Evolutionary conservation across 1,140 invertebrate species (phyloP).

Genomic region (Drosophila mojavensis): DNA sequence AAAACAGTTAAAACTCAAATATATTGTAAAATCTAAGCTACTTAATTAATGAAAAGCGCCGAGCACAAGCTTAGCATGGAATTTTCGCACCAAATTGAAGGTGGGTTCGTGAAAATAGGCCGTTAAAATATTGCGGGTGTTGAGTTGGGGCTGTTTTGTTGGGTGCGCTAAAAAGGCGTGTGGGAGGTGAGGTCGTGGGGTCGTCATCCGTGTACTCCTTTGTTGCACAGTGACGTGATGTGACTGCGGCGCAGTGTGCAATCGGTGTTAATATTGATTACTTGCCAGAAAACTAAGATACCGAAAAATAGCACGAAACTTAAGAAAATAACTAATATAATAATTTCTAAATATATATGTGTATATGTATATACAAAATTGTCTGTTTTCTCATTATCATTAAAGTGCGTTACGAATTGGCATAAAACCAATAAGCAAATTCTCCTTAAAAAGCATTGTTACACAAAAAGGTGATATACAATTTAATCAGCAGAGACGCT

Average conservation of each 20-base stretch:
- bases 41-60: slow-evolving; percentile 12
- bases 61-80: slow-evolving; percentile 47
- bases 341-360: not conserved
- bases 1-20: slow-evolving; percentile 12
- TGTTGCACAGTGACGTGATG: slow-evolving; percentile 73
- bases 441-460: not conserved
- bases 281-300: slow-evolving; percentile 68
- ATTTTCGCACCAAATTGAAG: slow-evolving; percentile 67
- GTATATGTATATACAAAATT: not conserved
- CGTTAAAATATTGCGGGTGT: slow-evolving; percentile 16
- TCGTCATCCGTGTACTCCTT: slow-evolving; percentile 49
- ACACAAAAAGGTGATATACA: slow-evolving; percentile 32
- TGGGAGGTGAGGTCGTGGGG: slow-evolving; percentile 28
- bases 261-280: slow-evolving; percentile 72
- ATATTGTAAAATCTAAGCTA: not conserved
- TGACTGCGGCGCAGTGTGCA: slow-evolving; percentile 70
- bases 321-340: slow-evolving; percentile 15
- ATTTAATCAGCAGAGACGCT: slow-evolving; percentile 51
- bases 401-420: slow-evolving; percentile 38
- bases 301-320: slow-evolving; percentile 38
- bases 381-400: slow-evolving; percentile 10
- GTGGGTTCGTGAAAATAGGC: slow-evolving; percentile 28
- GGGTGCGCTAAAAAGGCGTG: not conserved
- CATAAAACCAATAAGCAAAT: slow-evolving; percentile 15
- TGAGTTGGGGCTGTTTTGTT: slow-evolving; percentile 5